Percentiles rank a stretch among this genome's conserved stretches.
phyloP scores from a whole-genome alignment of 2,888 invertebrate genomes.

The Metopia argyrocephala region DNA sequence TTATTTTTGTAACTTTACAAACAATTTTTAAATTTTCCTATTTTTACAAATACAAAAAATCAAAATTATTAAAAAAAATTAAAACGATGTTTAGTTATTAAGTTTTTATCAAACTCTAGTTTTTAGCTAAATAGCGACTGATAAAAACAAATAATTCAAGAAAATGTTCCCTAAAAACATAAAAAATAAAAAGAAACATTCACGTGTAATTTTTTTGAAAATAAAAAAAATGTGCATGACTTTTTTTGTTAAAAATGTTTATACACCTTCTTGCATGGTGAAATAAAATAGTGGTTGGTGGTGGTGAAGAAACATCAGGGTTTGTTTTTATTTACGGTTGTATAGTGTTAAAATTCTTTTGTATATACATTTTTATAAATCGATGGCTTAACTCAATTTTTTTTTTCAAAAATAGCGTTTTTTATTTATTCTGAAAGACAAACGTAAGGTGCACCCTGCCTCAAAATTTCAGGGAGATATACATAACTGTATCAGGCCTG shows the following conservation, averaged over 20 bases:
- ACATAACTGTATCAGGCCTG: too few species aligned
- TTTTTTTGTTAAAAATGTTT: background rate
- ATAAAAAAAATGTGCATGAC: background rate
- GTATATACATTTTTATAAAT: too few species aligned
- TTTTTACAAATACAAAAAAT: background rate
- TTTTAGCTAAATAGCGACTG: slow-evolving; percentile 64
- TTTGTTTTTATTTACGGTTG: too few species aligned
- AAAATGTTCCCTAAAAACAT: slow-evolving; percentile 7
- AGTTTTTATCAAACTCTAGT: slow-evolving; percentile 61
- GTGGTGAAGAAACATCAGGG: too few species aligned
- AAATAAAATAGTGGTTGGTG: too few species aligned
- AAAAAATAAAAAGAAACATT: slow-evolving; percentile 28
- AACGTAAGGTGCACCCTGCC: too few species aligned
- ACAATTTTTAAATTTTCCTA: slow-evolving; percentile 30
- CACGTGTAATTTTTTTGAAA: slow-evolving; percentile 31
- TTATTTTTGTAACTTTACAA: slow-evolving; percentile 31
- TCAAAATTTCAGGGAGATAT: too few species aligned
- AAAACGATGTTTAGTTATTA: slow-evolving; percentile 48
- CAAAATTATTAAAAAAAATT: background rate
- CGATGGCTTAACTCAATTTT: too few species aligned
- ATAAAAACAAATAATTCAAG: slow-evolving; percentile 27
- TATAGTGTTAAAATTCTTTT: too few species aligned
- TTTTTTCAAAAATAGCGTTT: too few species aligned
- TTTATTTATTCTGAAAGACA: too few species aligned
- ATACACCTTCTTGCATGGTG: too few species aligned